A percentile compares a stretch with the other conserved stretches of the same genome.
Conservation (phyloP, 2,888 invertebrate species). For the Catocala nupta region DNA sequence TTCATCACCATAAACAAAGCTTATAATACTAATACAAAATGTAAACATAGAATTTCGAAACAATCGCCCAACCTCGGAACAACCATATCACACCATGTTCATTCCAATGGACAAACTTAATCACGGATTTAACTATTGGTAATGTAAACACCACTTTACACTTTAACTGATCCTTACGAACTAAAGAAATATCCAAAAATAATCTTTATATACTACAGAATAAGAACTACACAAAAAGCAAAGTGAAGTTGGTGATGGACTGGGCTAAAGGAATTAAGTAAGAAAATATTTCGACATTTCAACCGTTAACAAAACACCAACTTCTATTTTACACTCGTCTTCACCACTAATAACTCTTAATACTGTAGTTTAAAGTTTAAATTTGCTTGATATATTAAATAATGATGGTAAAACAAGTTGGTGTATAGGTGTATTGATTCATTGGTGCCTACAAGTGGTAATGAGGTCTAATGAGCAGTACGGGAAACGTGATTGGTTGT, state of each 20-base stretch:
- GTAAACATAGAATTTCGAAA: constrained; percentile 50
- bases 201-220: constrained; percentile 31
- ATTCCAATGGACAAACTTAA: constrained; percentile 59
- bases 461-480: constrained; percentile 63
- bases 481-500: constrained; percentile 65
- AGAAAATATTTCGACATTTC: constrained; percentile 56
- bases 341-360: constrained; percentile 17
- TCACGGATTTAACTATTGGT: constrained; percentile 62
- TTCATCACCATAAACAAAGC: constrained; percentile 49
- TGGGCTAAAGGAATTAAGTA: constrained; percentile 49
- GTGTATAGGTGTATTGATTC: constrained; percentile 59
- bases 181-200: constrained; percentile 27
- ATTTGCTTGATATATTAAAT: constrained; percentile 32
- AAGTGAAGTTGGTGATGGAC: constrained; percentile 25
- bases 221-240: constrained; percentile 32
- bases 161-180: constrained; percentile 26
- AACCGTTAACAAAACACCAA: constrained; percentile 38
- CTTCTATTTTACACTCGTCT: constrained; percentile 7
- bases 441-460: constrained; percentile 59
- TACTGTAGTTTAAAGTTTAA: constrained; percentile 17
- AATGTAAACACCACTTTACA: constrained; percentile 57
- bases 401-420: constrained; percentile 21
- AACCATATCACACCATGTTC: constrained; percentile 53
- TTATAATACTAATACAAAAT: constrained; percentile 52
- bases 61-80: constrained; percentile 53